Evolutionary conservation across 2,113 vertebrate species (phyloP), one percentile per base, ranked within the genome.

Genomic region (Apeltes quadracus): DNA sequence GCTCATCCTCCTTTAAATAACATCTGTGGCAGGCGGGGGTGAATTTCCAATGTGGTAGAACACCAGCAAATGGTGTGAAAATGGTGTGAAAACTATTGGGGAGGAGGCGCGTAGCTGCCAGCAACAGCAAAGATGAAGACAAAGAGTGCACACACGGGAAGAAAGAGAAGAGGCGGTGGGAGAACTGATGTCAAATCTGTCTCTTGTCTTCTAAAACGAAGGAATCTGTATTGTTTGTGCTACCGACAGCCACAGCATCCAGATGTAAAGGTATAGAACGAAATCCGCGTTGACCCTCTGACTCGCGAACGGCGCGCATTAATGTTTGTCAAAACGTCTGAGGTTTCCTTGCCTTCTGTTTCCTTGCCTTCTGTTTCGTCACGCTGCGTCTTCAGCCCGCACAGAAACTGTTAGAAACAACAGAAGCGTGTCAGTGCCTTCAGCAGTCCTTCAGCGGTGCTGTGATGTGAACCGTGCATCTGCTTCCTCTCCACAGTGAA

Each of bases 401-500:
- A 25, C 2, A 23, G 32, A 48, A 32, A 22, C 23, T 10, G 15
- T 29, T 3, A 34, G 27, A 27, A 55, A 41, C 39, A 44, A 55
- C 41, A 68, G 32, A n/a, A 25, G 36, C 39, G 12, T 54, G 9
- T 34, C 16, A 38, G 39, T 57, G 23, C 29, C 14, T 18, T 9
- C 23, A 20, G 59, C 20, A n/a, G 14, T 50, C 43, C 9, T 54
- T 5, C 12, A 54, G 25, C 8, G 7, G 7, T 55, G 38, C 29
- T 59, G 7, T 55, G 14, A 72, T 46, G 18, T 41, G 7, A 72
- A 76, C 63, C 23, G 11, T 58, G 27, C 22, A 20, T 79, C 8
- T 51, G 39, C 50, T 53, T 58, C 12, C 67, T 7, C 18, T 78
- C 86, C 2, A 39, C 80, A 99, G 98, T 98, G 68, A 99, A 99